Conservation (phyloP, 2,888 invertebrate genomes). For the Erannis defoliaria region DNA sequence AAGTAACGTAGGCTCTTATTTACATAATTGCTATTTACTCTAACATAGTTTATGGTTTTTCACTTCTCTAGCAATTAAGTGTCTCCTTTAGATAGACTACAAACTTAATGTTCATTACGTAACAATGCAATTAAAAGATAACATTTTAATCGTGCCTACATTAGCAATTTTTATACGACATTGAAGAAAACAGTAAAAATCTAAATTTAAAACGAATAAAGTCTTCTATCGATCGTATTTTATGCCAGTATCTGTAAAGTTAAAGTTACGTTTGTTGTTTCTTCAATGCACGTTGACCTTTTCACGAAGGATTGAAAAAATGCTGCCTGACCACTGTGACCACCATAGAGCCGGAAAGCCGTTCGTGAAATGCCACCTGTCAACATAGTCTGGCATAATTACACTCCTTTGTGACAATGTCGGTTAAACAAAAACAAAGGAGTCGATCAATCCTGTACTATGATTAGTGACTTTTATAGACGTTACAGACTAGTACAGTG, state of each 20-base stretch:
- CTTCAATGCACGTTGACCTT: constrained; percentile 65
- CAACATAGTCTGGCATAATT: constrained; percentile 55
- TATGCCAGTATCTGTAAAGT: background rate
- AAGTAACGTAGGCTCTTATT: constrained; percentile 38
- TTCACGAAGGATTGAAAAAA: constrained; percentile 63
- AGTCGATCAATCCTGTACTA: constrained; percentile 37
- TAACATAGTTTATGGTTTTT: constrained; percentile 7
- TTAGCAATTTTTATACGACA: background rate
- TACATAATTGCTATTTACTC: constrained; percentile 13
- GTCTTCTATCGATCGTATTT: constrained; percentile 16
- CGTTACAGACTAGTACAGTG: background rate
- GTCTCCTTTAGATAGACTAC: constrained; percentile 52
- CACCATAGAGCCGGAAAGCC: constrained; percentile 43
- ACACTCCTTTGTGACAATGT: constrained; percentile 53
- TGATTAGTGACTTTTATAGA: constrained; percentile 5
- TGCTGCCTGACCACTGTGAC: constrained; percentile 52
- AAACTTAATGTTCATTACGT: constrained; percentile 69
- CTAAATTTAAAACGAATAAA: constrained; percentile 5
- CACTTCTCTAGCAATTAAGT: constrained; percentile 57
- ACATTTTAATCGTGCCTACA: constrained; percentile 36
- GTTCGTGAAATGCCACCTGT: constrained; percentile 77
- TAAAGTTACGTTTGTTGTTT: constrained; percentile 39
- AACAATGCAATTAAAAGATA: constrained; percentile 70
- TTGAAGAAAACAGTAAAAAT: background rate
- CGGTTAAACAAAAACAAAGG: constrained; percentile 55